Percentiles rank a stretch among this genome's conserved stretches.
These are phyloP conservation scores for Andinoacara biseriatus DNA, from an alignment of 2,113 vertebrate species.

Conservation along the genomic window DNA sequence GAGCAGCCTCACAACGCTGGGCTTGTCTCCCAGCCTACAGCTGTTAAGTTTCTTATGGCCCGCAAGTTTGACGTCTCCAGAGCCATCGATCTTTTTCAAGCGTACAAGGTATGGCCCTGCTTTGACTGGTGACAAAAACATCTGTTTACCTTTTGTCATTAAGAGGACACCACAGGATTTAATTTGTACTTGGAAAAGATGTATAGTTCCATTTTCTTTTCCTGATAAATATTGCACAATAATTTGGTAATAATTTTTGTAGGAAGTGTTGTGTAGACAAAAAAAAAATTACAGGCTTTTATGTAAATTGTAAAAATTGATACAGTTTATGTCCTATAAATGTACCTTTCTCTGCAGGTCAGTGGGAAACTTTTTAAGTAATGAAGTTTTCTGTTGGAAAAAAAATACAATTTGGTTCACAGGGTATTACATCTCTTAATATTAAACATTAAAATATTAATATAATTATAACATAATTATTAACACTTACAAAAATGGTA, in stretches of 20 bases:
- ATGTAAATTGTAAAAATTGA: background rate
- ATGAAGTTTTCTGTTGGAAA: background rate
- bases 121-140: background rate
- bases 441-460: background rate
- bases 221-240: background rate
- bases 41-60: constrained; percentile 87
- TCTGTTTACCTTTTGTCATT: background rate
- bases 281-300: background rate
- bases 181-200: background rate
- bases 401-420: background rate
- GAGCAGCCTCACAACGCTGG: constrained; percentile 82
- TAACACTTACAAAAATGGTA: background rate
- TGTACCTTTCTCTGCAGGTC: no score
- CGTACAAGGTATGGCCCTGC: constrained; percentile 79
- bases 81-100: constrained; percentile 85
- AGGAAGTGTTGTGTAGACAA: background rate
- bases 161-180: background rate
- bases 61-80: constrained; percentile 85
- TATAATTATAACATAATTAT: background rate
- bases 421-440: background rate
- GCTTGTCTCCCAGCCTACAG: constrained; percentile 83
- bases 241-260: background rate
- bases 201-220: background rate
- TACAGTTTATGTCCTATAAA: background rate
- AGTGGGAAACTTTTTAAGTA: background rate